Conservation (phyloP, 2,888 invertebrate genomes). For the Bombylius discolor region DNA sequence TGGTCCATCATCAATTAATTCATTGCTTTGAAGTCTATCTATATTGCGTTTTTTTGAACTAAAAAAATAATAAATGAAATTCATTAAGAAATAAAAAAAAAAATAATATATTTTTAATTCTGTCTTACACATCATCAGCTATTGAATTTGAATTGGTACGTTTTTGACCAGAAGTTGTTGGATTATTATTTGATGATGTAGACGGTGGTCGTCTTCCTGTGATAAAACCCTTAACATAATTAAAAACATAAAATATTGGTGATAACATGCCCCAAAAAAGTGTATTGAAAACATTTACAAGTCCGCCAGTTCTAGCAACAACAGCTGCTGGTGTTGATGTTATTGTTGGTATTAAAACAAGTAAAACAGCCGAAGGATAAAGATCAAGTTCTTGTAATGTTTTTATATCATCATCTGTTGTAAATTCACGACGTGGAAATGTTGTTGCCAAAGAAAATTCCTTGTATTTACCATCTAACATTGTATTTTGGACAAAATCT, state of each 20-base stretch:
- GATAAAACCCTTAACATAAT: constrained; percentile 18
- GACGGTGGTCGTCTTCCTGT: neutral
- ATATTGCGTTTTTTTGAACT: constrained; percentile 29
- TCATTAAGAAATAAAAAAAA: neutral
- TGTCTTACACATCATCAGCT: neutral
- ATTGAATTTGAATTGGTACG: constrained; percentile 20
- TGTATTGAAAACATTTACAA: constrained; percentile 23
- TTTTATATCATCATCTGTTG: constrained; percentile 71
- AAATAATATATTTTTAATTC: no score
- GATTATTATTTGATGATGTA: neutral
- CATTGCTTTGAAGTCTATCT: constrained; percentile 19
- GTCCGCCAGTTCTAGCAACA: constrained; percentile 10
- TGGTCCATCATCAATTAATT: constrained; percentile 15
- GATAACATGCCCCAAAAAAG: constrained; percentile 30
- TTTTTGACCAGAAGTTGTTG: constrained; percentile 19
- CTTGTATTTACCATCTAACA: constrained; percentile 31
- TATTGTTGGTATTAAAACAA: constrained; percentile 18
- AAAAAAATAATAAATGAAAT: constrained; percentile 1
- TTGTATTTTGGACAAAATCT: constrained; percentile 27
- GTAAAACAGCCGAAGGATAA: constrained; percentile 64
- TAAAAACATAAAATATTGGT: constrained; percentile 27
- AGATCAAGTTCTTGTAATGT: constrained; percentile 73
- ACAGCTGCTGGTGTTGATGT: constrained; percentile 5
- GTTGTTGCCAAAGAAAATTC: constrained; percentile 66
- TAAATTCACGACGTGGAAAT: constrained; percentile 81